phyloP scores from a whole-genome alignment of 2,888 invertebrate genomes.

The Eumerus sabulonum region DNA sequence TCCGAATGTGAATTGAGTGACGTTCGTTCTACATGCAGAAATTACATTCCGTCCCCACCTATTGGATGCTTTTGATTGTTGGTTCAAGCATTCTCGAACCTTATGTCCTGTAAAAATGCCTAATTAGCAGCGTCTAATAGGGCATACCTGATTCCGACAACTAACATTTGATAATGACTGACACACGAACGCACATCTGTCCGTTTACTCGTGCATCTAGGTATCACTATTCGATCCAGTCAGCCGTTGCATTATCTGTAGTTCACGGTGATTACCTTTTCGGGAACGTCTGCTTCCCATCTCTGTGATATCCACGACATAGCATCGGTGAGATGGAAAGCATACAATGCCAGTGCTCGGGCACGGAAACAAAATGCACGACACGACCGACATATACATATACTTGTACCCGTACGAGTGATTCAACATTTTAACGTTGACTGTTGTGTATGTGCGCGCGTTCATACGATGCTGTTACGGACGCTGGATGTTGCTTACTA shows the following conservation, averaged over 20 bases:
- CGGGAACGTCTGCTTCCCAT: slow-evolving; percentile 27
- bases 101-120: slow-evolving; percentile 46
- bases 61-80: slow-evolving; percentile 20
- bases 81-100: slow-evolving; percentile 31
- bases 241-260: too few relatives aligned
- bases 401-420: too few relatives aligned
- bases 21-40: slow-evolving; percentile 23
- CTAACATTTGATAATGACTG: slow-evolving; percentile 61
- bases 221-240: not conserved
- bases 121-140: slow-evolving; percentile 50
- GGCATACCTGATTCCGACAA: slow-evolving; percentile 26
- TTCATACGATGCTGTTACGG: slow-evolving; percentile 28
- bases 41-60: slow-evolving; percentile 3
- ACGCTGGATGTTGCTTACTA: slow-evolving; percentile 53
- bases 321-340: slow-evolving; percentile 6
- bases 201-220: not conserved
- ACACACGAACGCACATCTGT: slow-evolving; percentile 36
- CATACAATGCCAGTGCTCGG: not conserved
- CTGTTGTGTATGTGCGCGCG: slow-evolving; percentile 30
- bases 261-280: slow-evolving; percentile 29
- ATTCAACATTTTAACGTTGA: slow-evolving; percentile 33
- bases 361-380: slow-evolving; percentile 9
- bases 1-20: slow-evolving; percentile 22
- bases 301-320: slow-evolving; percentile 20
- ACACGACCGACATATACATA: too few relatives aligned